phyloP scores from a whole-genome alignment of 2,113 vertebrate genomes.

The Hippolais icterina region DNA sequence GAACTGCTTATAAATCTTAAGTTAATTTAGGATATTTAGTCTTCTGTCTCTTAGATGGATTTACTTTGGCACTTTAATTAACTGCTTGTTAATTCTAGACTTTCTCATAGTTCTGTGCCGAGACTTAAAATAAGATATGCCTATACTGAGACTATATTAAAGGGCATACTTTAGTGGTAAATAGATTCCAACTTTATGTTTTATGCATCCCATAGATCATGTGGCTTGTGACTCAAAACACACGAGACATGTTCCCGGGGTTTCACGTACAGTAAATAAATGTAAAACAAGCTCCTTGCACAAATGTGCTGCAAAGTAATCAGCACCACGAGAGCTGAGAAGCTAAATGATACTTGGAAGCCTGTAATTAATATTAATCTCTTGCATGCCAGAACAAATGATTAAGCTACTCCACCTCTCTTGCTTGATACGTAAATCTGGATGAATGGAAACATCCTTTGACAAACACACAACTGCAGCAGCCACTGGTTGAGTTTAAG shows the following conservation, averaged over 20 bases:
- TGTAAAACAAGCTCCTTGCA: conserved; percentile 30
- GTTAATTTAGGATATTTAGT: conserved; percentile 36
- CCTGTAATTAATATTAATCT: conserved; percentile 50
- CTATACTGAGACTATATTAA: neutral
- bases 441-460: neutral
- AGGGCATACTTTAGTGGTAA: neutral
- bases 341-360: neutral
- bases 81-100: conserved; percentile 5
- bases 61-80: neutral
- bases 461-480: neutral
- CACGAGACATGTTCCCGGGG: neutral
- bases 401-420: conserved; percentile 4
- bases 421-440: neutral
- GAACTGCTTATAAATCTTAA: conserved; percentile 31
- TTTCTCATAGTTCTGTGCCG: neutral
- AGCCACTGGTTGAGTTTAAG: neutral
- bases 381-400: conserved; percentile 6
- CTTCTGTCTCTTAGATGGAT: conserved; percentile 7
- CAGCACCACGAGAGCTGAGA: neutral
- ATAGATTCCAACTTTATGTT: neutral
- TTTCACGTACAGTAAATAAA: conserved; percentile 15
- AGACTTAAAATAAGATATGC: neutral
- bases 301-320: neutral
- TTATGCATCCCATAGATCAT: neutral
- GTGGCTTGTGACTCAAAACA: conserved; percentile 18